These are phyloP conservation scores for Ischnura elegans DNA, from an alignment of 2,888 invertebrate genomes.

Conservation along the genomic window DNA sequence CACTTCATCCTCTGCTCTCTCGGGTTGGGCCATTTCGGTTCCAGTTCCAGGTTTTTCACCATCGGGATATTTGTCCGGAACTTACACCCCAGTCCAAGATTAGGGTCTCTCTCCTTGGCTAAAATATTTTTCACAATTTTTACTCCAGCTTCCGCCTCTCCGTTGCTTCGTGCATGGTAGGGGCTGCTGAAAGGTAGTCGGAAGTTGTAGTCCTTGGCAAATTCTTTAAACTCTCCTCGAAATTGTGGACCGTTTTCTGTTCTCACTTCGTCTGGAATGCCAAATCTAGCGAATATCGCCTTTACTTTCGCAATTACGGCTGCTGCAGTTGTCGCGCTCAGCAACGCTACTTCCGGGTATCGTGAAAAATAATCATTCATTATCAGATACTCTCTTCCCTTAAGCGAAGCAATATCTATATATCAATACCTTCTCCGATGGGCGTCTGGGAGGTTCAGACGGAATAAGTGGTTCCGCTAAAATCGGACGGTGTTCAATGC, in stretches of 20 bases:
- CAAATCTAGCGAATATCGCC: neutral
- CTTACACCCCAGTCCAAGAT: neutral
- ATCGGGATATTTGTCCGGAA: neutral
- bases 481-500: neutral
- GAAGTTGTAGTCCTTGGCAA: neutral
- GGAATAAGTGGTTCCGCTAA: neutral
- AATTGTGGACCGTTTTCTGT: neutral
- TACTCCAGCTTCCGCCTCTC: neutral
- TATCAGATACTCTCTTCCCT: neutral
- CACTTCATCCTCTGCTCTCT: neutral
- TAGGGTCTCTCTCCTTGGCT: constrained; percentile 1
- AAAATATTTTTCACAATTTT: neutral
- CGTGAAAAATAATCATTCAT: neutral
- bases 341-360: neutral
- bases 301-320: neutral
- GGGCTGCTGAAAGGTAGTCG: neutral
- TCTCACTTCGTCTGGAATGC: neutral
- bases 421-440: neutral
- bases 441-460: neutral
- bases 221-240: neutral
- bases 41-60: neutral
- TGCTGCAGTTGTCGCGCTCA: too few relatives aligned
- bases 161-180: too few relatives aligned
- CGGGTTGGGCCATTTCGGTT: neutral
- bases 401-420: neutral